A percentile compares a stretch with the other conserved stretches of the same genome.
Evolutionary conservation across 2,888 invertebrate species (phyloP).

Genomic region (Andricus quercusramuli): DNA sequence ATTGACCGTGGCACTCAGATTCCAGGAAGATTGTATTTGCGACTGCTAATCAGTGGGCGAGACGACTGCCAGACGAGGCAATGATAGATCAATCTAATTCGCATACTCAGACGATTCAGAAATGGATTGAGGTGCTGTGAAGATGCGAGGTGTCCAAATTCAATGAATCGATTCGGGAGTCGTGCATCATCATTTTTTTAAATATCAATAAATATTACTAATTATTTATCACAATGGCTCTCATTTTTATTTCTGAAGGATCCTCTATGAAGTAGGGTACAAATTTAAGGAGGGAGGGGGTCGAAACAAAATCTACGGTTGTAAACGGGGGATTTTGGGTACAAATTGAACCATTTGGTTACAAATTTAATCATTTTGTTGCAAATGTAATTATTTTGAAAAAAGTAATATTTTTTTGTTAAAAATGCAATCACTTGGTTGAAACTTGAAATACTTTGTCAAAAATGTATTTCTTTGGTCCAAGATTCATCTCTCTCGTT

Average conservation of each 20-base stretch:
- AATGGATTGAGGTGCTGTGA: constrained; percentile 48
- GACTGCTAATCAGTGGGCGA: constrained; percentile 73
- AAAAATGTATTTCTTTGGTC: too few relatives aligned
- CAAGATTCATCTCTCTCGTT: too few relatives aligned
- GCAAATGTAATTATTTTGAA: too few relatives aligned
- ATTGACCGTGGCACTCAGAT: constrained; percentile 60
- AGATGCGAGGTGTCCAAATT: constrained; percentile 47
- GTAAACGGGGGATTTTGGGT: too few relatives aligned
- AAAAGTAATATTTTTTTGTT: too few relatives aligned
- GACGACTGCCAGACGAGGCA: constrained; percentile 77
- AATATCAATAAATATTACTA: background rate
- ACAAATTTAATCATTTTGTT: too few relatives aligned
- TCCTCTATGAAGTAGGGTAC: too few relatives aligned
- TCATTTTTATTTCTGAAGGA: background rate
- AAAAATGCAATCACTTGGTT: too few relatives aligned
- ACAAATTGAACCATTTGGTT: too few relatives aligned
- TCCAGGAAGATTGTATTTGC: constrained; percentile 73
- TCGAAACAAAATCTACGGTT: too few relatives aligned
- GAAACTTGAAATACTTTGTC: too few relatives aligned
- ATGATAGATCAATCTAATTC: constrained; percentile 78
- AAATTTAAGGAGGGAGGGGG: too few relatives aligned
- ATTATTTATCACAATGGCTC: background rate
- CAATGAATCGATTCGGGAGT: background rate
- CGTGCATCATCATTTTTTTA: background rate
- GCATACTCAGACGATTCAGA: constrained; percentile 64